Conservation (phyloP, 2,888 invertebrate species). For the Andricus curvator region DNA sequence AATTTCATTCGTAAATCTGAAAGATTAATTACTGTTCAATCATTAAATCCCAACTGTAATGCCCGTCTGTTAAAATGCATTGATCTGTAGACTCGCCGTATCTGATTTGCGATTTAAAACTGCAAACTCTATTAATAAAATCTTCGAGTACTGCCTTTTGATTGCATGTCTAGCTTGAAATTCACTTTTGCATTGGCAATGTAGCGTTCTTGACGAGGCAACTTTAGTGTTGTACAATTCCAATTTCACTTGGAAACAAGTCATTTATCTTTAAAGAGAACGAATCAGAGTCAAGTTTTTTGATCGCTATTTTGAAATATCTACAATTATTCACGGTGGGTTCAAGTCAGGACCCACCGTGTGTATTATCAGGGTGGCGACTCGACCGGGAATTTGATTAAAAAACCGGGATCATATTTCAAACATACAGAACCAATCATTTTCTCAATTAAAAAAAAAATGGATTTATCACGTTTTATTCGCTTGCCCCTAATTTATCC, state of each 20-base stretch:
- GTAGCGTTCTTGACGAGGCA: slow-evolving; percentile 44
- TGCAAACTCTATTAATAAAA: neutral
- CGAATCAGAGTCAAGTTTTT: slow-evolving; percentile 22
- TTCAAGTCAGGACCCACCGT: too few species aligned
- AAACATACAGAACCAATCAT: too few species aligned
- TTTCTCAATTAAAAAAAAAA: too few species aligned
- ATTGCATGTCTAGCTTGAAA: slow-evolving; percentile 4
- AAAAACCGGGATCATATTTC: too few species aligned
- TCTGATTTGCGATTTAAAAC: neutral
- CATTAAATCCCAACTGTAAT: neutral
- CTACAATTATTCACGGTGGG: too few species aligned
- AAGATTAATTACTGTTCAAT: neutral
- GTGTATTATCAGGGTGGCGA: too few species aligned
- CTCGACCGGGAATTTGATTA: too few species aligned
- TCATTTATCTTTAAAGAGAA: neutral
- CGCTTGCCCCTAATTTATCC: too few species aligned
- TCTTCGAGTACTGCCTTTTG: neutral
- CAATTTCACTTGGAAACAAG: slow-evolving; percentile 8
- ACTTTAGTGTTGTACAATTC: neutral
- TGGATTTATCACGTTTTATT: too few species aligned
- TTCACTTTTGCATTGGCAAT: slow-evolving; percentile 37
- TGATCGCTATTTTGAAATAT: neutral
- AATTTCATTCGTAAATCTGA: neutral
- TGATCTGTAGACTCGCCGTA: slow-evolving; percentile 4
- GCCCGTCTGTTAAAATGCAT: neutral